Evolutionary conservation across 2,797 vertebrate genomes (phyloP), one percentile per base, ranked within the genome.

Genomic region (Trachurus trachurus): DNA sequence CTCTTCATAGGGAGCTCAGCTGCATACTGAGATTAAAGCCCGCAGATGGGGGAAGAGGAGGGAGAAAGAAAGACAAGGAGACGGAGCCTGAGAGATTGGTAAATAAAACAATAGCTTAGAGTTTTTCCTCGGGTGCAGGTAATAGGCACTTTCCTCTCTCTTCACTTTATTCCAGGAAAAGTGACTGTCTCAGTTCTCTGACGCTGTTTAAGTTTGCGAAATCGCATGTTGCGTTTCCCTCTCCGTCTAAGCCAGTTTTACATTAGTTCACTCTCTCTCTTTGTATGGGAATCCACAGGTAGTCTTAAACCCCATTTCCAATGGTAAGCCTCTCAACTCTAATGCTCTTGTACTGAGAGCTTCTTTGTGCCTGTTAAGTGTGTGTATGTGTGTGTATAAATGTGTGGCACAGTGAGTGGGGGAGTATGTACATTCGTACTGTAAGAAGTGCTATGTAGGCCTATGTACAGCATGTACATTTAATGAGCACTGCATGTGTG

Each of bases 281-380:
- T 84, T 89, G 72, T 75, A 71, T 76, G 59, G 37, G 69, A 82
- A 87, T 90, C 90, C 81, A 91, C 91, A 92, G 91, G 92, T 89
- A 67, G 83, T 84, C 76, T 78, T 84, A 84, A 90, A 86, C 72
- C 84, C 78, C 63, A 69, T 89, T 86, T 88, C 73, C 74, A 88
- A 80, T 74, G 75, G 79, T 90, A 93, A 92, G 88, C 89, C 86
- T 91, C 88, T 93, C 87, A 89, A 78, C 75, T 78, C 67, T 85
- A 89, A 91, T 89, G 81, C 85, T 84, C 81, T 81, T 80, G 63
- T 66, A 63, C 70, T 78, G 54, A 87, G 80, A 81, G 80, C 77
- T 86, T 82, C 71, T 89, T 83, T 88, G 84, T 87, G 80, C 66
- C 47, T 85, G 83, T 76, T 71, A 85, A 78, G 65, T 76, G 66